Conservation (phyloP, 2,113 vertebrate genomes). For the Apteryx owenii region DNA sequence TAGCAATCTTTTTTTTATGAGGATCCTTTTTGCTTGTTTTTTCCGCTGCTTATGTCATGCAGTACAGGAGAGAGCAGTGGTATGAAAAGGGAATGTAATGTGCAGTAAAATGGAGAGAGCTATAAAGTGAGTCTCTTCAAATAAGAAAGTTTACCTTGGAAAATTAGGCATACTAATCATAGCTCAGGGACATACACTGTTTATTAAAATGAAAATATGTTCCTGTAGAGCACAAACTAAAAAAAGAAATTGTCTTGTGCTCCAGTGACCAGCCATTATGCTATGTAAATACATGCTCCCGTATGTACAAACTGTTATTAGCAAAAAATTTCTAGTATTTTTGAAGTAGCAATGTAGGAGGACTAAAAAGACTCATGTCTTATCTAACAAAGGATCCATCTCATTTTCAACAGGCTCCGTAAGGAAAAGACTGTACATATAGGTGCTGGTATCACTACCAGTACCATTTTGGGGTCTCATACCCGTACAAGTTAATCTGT, state of each 20-base stretch:
- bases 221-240: neutral
- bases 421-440: neutral
- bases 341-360: neutral
- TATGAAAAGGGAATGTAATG: neutral
- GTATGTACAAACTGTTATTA: neutral
- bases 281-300: neutral
- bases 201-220: constrained; percentile 34
- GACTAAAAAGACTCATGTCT: neutral
- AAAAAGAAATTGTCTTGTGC: neutral
- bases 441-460: accelerated
- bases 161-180: neutral
- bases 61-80: neutral
- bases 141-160: neutral
- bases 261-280: neutral
- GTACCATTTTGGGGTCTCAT: neutral
- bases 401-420: neutral
- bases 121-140: neutral
- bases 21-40: neutral
- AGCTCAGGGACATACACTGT: neutral
- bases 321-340: neutral
- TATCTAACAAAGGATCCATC: neutral
- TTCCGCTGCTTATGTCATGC: neutral
- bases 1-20: neutral
- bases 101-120: neutral
- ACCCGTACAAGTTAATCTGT: neutral